phyloP scores from a whole-genome alignment of 2,888 invertebrate species.

The Microdon myrmicae region DNA sequence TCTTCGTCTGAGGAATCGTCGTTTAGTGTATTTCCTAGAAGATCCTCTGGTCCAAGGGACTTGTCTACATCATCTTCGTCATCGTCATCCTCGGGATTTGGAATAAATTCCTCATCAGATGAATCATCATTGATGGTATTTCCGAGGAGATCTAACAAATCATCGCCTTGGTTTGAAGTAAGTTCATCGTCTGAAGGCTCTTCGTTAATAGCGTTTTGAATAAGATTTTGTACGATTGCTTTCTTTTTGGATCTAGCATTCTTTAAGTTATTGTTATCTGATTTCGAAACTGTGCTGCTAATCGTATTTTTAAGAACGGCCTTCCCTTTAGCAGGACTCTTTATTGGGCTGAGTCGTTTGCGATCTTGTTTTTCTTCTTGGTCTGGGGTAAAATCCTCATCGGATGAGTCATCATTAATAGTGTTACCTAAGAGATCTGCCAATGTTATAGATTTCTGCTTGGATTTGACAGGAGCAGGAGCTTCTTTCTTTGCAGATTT shows the following conservation, averaged over 20 bases:
- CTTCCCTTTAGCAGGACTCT: no score
- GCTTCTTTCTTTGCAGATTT: no score
- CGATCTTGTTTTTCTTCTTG: no score
- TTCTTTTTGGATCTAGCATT: no score
- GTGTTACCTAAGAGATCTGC: constrained; percentile 61
- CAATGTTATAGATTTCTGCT: constrained; percentile 53
- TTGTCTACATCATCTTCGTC: constrained; percentile 39
- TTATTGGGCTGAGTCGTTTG: no score
- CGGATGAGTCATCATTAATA: constrained; percentile 58
- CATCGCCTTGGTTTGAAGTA: no score
- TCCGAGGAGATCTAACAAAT: constrained; percentile 59
- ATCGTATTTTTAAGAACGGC: no score
- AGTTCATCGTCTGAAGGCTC: constrained; percentile 58
- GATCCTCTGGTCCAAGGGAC: no score
- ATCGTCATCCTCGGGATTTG: constrained; percentile 18
- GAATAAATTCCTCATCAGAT: constrained; percentile 59
- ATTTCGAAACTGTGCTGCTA: no score
- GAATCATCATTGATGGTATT: constrained; percentile 60
- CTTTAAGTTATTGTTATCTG: neutral
- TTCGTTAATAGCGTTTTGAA: constrained; percentile 60
- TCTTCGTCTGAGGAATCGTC: constrained; percentile 14
- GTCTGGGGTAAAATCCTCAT: no score
- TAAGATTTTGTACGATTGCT: no score
- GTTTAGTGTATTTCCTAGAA: constrained; percentile 10
- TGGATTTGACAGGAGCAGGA: no score